phyloP scores from a whole-genome alignment of 2,888 invertebrate genomes.

The Peribatodes rhomboidaria region DNA sequence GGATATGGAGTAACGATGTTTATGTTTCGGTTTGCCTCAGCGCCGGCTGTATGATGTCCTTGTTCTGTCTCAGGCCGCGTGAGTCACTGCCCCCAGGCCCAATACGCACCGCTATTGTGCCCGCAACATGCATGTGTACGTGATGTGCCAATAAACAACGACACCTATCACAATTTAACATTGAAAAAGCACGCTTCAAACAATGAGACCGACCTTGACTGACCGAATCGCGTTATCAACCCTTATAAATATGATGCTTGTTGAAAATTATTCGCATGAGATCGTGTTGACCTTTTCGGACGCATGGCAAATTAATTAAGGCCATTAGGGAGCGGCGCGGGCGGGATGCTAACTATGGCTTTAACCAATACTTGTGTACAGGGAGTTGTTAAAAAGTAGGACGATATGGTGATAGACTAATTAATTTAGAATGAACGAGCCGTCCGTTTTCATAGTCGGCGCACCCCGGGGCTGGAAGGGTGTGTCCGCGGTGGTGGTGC shows the following conservation, averaged over 20 bases:
- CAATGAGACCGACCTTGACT: constrained; percentile 47
- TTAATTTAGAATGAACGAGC: constrained; percentile 58
- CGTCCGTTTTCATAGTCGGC: constrained; percentile 53
- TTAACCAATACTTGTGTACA: constrained; percentile 28
- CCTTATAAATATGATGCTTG: constrained; percentile 39
- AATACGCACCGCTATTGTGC: constrained; percentile 67
- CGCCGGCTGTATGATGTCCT: constrained; percentile 74
- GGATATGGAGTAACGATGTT: constrained; percentile 84
- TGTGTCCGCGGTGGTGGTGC: constrained; percentile 49
- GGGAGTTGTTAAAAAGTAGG: constrained; percentile 37
- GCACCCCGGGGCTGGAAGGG: constrained; percentile 58
- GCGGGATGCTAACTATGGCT: constrained; percentile 25
- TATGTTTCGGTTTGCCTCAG: constrained; percentile 78
- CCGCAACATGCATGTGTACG: constrained; percentile 64
- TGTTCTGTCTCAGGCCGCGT: constrained; percentile 73
- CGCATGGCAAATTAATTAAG: constrained; percentile 43
- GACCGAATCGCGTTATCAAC: constrained; percentile 47
- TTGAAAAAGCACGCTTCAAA: constrained; percentile 46
- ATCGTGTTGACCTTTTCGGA: constrained; percentile 31
- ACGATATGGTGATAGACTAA: constrained; percentile 44
- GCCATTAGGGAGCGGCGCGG: constrained; percentile 42
- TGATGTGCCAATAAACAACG: constrained; percentile 60
- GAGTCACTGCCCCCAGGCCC: constrained; percentile 67
- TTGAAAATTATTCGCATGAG: constrained; percentile 40
- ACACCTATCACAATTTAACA: constrained; percentile 45